Evolutionary conservation across 2,888 invertebrate genomes (phyloP).

Genomic region (Diaprepes abbreviatus): DNA sequence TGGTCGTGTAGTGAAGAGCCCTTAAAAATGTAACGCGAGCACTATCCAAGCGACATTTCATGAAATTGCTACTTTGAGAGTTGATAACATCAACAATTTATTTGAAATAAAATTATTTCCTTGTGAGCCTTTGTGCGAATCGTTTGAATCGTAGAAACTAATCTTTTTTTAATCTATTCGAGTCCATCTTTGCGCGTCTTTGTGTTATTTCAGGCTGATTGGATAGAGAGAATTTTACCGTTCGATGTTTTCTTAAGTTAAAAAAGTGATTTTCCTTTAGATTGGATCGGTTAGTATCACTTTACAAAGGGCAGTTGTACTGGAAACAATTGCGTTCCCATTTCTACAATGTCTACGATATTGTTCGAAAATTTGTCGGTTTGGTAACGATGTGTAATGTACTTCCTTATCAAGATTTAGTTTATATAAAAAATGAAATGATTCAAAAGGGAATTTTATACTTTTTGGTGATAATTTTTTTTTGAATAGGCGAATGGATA

Average conservation of each 20-base stretch:
- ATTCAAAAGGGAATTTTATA: too few species aligned
- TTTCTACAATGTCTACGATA: not conserved
- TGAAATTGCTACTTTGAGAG: slow-evolving; percentile 64
- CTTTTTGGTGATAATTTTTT: too few species aligned
- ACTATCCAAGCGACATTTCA: slow-evolving; percentile 58
- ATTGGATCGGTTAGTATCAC: slow-evolving; percentile 51
- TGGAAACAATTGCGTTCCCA: slow-evolving; percentile 10
- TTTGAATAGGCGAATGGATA: too few species aligned
- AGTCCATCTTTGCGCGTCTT: slow-evolving; percentile 51
- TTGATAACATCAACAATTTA: slow-evolving; percentile 64
- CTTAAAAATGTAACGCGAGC: slow-evolving; percentile 54
- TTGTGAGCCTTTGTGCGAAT: slow-evolving; percentile 33
- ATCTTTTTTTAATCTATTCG: slow-evolving; percentile 58
- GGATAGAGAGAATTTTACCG: slow-evolving; percentile 38
- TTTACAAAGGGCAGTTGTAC: slow-evolving; percentile 44
- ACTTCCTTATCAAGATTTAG: too few species aligned
- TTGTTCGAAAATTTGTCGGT: not conserved
- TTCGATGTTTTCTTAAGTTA: slow-evolving; percentile 32
- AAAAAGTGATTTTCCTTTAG: slow-evolving; percentile 42
- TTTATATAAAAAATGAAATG: too few species aligned
- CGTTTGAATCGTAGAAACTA: slow-evolving; percentile 63
- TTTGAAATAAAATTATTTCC: slow-evolving; percentile 61
- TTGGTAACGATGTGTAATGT: too few species aligned
- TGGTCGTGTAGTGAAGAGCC: slow-evolving; percentile 17
- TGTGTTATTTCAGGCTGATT: slow-evolving; percentile 49